Base-by-base conservation (phyloP, 2,888 invertebrate genomes). In the Pandemis corylana region DNA sequence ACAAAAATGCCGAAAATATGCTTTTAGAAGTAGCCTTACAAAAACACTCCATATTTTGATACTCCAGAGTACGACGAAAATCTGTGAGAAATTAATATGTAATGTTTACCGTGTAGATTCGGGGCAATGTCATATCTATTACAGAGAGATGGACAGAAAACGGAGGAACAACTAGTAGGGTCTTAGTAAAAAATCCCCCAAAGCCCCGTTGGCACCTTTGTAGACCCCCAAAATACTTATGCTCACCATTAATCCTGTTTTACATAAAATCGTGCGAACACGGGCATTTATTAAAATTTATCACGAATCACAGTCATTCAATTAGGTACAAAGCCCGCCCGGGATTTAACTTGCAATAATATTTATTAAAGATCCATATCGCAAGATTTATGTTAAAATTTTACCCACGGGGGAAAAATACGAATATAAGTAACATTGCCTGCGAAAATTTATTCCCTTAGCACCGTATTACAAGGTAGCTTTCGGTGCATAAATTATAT, bases 401-500 rank as follows among this genome's bases (percentile, higher is more conserved):
- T 79, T 73, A 71, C 75, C 78, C 78, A 28, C 72, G 76, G 74
- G 74, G 76, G 68, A 77, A 77, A 77, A 81, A 81, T 78, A 76
- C 71, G 76, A 77, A 76, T 72, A 75, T 80, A 82, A 77, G 77
- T 77, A 79, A 75, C 76, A 28, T 67, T 67, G 53, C 66, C 65
- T 44, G 61, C 78, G 78, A 76, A 80, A 85, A 86, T 84, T 83
- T 82, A 85, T 87, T 85, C 79, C 79, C 81, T 79, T 79, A 78
- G 75, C 80, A 78, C 77, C 71, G 81, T 82, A 84, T 81, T 83
- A 83, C 81, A 82, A 81, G 71, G 71, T 66, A 76, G 79, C 78
- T 80, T 80, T 81, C 79, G 80, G 84, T 83, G 83, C 82, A 84
- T 86, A 87, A 86, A 87, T 87, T 84, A 84, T 83, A 78, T 77